These are phyloP conservation scores for Columbina picui DNA, from an alignment of 2,113 vertebrate species.

Conservation along the genomic window DNA sequence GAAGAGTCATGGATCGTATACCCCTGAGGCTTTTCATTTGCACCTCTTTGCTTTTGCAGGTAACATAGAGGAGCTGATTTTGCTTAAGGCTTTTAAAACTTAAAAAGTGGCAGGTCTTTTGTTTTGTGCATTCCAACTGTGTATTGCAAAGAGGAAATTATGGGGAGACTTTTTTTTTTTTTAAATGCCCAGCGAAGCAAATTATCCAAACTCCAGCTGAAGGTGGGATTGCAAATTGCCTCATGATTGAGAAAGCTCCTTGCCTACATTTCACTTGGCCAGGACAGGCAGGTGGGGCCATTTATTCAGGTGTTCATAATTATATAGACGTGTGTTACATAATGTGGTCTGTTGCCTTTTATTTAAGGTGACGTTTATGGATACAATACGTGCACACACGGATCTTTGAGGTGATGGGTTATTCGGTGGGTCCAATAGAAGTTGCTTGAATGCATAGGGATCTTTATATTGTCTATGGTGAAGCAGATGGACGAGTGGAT, in stretches of 20 bases:
- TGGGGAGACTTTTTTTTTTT: background rate
- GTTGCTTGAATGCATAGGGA: background rate
- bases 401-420: background rate
- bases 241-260: background rate
- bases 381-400: accelerated
- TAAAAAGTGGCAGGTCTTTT: background rate
- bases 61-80: background rate
- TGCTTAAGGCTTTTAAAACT: background rate
- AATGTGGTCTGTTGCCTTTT: background rate
- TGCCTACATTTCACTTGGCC: background rate
- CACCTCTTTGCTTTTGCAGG: background rate
- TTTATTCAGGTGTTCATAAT: background rate
- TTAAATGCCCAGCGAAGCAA: background rate
- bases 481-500: background rate
- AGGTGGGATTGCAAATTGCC: background rate
- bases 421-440: background rate
- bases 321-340: background rate
- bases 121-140: background rate
- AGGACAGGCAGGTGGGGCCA: background rate
- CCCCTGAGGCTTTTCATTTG: background rate
- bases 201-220: background rate
- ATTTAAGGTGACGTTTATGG: background rate
- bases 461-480: background rate
- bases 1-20: accelerated
- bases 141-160: background rate